Evolutionary conservation across 2,113 vertebrate genomes (phyloP).

Genomic region (Odocoileus hemionus): DNA sequence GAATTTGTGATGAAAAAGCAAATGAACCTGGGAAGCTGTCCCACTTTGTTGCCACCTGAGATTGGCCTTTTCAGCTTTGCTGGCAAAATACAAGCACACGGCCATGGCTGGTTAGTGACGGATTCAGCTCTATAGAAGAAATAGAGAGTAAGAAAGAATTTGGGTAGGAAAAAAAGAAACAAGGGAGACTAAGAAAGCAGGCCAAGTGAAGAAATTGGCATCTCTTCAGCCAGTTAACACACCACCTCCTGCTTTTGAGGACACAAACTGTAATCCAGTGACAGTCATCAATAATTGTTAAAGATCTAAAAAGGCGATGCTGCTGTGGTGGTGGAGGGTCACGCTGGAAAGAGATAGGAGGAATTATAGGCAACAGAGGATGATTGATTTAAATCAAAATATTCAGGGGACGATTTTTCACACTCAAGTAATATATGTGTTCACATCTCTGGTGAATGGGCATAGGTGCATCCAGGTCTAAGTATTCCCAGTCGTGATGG

Average conservation of each 20-base stretch:
- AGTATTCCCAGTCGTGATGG: too few relatives aligned
- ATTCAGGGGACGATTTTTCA: background rate
- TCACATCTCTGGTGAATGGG: background rate
- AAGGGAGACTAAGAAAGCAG: background rate
- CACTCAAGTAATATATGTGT: background rate
- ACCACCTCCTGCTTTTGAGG: background rate
- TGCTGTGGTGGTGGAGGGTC: background rate
- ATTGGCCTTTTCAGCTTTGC: background rate
- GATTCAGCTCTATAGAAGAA: background rate
- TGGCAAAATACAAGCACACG: background rate
- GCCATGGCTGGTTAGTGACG: background rate
- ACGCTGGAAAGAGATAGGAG: background rate
- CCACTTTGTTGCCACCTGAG: background rate
- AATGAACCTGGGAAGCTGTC: constrained; percentile 14
- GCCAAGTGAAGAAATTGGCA: background rate
- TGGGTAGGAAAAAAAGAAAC: background rate
- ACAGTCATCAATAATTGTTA: background rate
- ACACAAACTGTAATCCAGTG: background rate
- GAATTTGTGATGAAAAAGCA: background rate
- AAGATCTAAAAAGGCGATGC: background rate
- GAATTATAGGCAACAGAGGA: background rate
- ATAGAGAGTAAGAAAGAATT: background rate
- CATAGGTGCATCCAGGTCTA: background rate
- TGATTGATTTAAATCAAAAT: constrained; percentile 1
- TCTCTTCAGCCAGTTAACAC: background rate